Evolutionary conservation across 2,888 invertebrate species (phyloP), one percentile per base, ranked within the genome.

Genomic region (Meta bourneti): DNA sequence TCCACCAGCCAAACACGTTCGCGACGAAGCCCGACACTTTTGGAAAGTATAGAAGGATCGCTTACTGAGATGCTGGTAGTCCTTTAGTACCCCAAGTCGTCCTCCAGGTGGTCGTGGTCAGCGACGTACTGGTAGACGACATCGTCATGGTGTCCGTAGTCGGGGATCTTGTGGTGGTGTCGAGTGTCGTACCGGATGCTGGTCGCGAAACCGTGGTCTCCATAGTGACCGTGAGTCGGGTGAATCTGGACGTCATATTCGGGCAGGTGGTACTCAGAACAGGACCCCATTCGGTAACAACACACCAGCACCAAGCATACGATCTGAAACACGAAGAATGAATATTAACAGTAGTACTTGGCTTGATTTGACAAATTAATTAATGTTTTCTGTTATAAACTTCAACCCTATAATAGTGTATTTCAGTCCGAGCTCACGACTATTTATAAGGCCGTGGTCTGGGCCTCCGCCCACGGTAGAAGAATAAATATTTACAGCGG

Each of bases 231-330:
- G 52, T 90, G 90, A 6, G 61, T 86, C 0, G 91, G 91, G n/a
- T 91, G 91, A 9, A 91, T 82, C 61, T 91, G 91, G 34, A 91
- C 74, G 69, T 91, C 91, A 20, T 77, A 91, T 13, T 91, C 91
- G 19, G 86, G 84, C 1, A 51, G 61, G 1, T 74, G 9, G 71
- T 79, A 85, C 4, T 82, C 90, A 1, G 61, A 49, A 7, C 51
- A 49, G 4, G 52, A 13, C 16, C n/a, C n/a, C 8, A 54, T 16
- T 6, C 34, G 74, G 1, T 54, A 20, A 16, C 6, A n/a, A 51
- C 74, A 54, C n/a, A 48, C 20, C 4, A 34, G 16, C 54, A 54
- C 20, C 48, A 80, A 19, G n/a, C 70, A 52, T 8, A 48, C 74
- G 61, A 61, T 16, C 61, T 61, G 9, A 16, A 61, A 61, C 34